phyloP scores from a whole-genome alignment of 2,113 vertebrate species.

The Cricetomys ansorgei region DNA sequence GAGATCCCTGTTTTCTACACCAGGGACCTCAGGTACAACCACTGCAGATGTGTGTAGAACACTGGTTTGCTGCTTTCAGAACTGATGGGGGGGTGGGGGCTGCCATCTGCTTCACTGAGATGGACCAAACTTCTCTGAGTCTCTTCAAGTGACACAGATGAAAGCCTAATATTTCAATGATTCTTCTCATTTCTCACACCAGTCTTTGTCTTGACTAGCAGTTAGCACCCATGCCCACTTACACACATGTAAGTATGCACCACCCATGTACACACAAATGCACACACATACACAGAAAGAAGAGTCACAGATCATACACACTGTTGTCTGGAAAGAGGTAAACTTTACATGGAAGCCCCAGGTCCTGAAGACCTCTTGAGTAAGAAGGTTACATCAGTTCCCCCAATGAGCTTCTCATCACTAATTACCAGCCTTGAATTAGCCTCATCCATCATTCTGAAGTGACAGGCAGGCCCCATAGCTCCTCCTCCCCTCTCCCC shows the following conservation, averaged over 20 bases:
- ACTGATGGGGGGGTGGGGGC: not conserved
- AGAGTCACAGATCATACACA: not conserved
- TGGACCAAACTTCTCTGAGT: not conserved
- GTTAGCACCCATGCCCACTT: not conserved
- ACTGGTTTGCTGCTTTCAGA: not conserved
- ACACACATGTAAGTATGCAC: not conserved
- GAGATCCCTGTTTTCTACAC: not conserved
- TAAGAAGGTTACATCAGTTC: not conserved
- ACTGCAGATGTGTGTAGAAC: fast-evolving
- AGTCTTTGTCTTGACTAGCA: not conserved
- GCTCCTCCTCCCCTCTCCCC: not conserved
- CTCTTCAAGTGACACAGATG: not conserved
- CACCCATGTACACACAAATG: not conserved
- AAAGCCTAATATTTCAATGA: not conserved
- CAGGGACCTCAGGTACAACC: not conserved
- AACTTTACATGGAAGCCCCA: not conserved
- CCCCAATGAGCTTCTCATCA: not conserved
- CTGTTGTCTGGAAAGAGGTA: not conserved
- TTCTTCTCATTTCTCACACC: not conserved
- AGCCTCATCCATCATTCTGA: constrained; percentile 55
- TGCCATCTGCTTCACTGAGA: not conserved
- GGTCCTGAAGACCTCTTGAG: not conserved
- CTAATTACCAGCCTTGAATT: constrained; percentile 16
- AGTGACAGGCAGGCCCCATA: not conserved
- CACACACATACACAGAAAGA: not conserved